Conservation (phyloP, 1,140 invertebrate genomes). For the Zaprionus ghesquierei region DNA sequence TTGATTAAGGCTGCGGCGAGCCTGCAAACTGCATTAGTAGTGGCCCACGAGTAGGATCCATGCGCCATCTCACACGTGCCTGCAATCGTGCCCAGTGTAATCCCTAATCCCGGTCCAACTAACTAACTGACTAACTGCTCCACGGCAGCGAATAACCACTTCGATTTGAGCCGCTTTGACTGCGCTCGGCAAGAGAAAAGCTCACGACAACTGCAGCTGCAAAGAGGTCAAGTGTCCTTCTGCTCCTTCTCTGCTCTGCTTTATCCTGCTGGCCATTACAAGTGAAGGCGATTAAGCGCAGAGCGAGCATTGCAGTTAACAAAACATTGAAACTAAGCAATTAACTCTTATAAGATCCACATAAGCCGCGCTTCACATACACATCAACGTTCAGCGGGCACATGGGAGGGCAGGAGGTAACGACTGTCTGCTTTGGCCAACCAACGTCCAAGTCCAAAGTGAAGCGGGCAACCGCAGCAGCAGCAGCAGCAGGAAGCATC, state of each 20-base stretch:
- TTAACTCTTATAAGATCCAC: conserved; percentile 38
- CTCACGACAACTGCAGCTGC: background rate
- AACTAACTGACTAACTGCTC: too few relatives aligned
- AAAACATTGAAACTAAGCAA: conserved; percentile 45
- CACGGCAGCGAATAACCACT: background rate
- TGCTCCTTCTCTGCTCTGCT: too few relatives aligned
- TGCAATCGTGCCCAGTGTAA: too few relatives aligned
- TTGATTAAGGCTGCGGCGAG: conserved; percentile 41
- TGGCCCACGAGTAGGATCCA: too few relatives aligned
- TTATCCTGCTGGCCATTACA: conserved; percentile 10
- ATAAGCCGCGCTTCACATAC: background rate
- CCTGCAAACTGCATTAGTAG: conserved; percentile 1
- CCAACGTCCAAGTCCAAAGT: conserved; percentile 24
- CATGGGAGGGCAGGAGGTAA: background rate
- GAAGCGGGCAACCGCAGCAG: conserved; percentile 20
- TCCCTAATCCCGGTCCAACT: too few relatives aligned
- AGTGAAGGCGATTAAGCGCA: conserved; percentile 12
- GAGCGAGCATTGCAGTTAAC: conserved; percentile 18
- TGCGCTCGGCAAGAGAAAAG: background rate
- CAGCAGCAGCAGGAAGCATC: conserved; percentile 10
- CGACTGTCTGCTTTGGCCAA: background rate
- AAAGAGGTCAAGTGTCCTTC: conserved; percentile 8
- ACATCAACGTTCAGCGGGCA: background rate
- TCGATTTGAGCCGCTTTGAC: background rate
- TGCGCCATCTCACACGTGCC: too few relatives aligned